Evolutionary conservation across 2,113 vertebrate species (phyloP), one percentile per base, ranked within the genome.

Genomic region (Halichoerus grypus): DNA sequence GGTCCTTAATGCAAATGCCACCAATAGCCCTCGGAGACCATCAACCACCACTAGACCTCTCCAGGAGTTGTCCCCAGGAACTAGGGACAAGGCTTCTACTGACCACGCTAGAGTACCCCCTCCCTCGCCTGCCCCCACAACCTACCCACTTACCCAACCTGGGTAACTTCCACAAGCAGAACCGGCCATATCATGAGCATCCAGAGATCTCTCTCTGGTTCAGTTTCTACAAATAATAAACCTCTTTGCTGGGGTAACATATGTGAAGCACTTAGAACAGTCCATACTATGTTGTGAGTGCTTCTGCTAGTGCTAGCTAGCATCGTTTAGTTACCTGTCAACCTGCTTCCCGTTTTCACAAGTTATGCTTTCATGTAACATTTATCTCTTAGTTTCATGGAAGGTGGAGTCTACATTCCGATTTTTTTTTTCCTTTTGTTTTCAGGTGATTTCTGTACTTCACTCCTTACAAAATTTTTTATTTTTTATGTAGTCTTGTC

Each of bases 191-290:
- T 49, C 15, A 33, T 83, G 59, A 95, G 7, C 87, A 87, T 61
- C 53, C 42, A 53, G 42, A 71, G 42, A 71, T 71, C 46, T 83
- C 36, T 88, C 87, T 96, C 82, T 94, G 28, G 53, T 39, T 91
- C 57, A 24, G 28, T 88, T 86, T 97, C 49, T 82, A 94, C 22
- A 91, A 88, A 76, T 69, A 82, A 91, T 51, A 91, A 67, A 76
- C 13, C 19, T 88, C n/a, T 92, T 92, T 96, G 28, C n/a, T 81
- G 18, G 65, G 7, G 63, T 94, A 87, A 71, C 42, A 24, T 55
- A 80, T 8, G 31, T 16, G 46, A 67, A 79, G 59, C 8, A 59
- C 39, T 88, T 88, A 69, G 24, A 93, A 84, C 19, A 88, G n/a
- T 71, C 21, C 28, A 31, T 61, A 13, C 21, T 22, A 79, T 65